These are phyloP conservation scores for Hyaena hyaena DNA, from an alignment of 2,113 vertebrate species.

Conservation along the genomic window DNA sequence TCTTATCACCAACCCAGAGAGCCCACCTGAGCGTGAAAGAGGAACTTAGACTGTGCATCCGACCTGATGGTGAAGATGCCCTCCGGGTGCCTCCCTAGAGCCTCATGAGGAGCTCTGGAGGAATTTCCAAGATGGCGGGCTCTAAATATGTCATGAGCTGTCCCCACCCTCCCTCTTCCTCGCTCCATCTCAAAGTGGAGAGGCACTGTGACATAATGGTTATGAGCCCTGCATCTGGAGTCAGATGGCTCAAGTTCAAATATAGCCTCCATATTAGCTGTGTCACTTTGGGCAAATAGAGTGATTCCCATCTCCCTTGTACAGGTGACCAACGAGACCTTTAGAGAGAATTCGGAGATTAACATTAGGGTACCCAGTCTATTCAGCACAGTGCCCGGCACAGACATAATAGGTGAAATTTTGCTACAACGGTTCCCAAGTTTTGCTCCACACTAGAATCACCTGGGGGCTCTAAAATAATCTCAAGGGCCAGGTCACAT, in stretches of 20 bases:
- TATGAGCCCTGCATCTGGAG: not conserved
- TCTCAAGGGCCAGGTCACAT: not conserved
- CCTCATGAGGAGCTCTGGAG: not conserved
- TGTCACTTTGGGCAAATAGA: not conserved
- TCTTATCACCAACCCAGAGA: not conserved
- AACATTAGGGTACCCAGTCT: not conserved
- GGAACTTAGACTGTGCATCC: not conserved
- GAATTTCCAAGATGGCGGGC: not conserved
- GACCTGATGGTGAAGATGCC: not conserved
- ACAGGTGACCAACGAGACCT: not conserved
- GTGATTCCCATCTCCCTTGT: not conserved
- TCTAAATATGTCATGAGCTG: fast-evolving
- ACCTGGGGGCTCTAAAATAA: not conserved
- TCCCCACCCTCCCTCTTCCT: fast-evolving
- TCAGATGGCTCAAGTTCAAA: not conserved
- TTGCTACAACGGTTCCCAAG: not conserved
- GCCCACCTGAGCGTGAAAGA: not conserved
- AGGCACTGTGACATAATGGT: fast-evolving
- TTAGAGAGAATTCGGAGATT: not conserved
- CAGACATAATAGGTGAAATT: not conserved
- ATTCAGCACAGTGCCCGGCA: not conserved
- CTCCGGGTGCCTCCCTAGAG: not conserved
- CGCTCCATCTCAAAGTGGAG: not conserved
- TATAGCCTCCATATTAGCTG: fast-evolving
- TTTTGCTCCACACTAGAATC: not conserved